Conservation (phyloP, 2,797 vertebrate genomes). For the Spheniscus humboldti region DNA sequence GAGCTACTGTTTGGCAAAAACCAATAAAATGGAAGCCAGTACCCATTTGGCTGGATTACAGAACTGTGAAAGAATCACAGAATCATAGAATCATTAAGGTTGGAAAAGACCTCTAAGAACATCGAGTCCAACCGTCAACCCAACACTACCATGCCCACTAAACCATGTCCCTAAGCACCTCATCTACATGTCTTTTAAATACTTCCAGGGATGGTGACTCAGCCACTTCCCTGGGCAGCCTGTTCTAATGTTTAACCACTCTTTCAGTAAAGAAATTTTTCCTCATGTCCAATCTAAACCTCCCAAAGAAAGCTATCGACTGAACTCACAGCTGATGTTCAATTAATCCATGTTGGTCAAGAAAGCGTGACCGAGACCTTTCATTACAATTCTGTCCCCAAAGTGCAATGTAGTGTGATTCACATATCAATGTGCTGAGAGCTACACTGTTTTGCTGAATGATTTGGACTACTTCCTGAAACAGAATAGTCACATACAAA, state of each 20-base stretch:
- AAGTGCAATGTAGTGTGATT: not conserved
- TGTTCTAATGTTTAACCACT: too few species aligned
- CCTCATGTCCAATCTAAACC: too few species aligned
- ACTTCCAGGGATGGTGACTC: too few species aligned
- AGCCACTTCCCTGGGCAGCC: too few species aligned
- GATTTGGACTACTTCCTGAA: not conserved
- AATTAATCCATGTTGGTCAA: not conserved
- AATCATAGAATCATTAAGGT: too few species aligned
- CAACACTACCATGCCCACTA: too few species aligned
- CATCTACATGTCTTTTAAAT: too few species aligned
- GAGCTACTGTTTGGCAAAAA: not conserved
- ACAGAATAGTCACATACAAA: not conserved
- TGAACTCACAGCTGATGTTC: not conserved
- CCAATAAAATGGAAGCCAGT: not conserved
- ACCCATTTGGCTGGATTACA: not conserved
- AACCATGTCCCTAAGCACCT: too few species aligned
- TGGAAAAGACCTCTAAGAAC: too few species aligned
- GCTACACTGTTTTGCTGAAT: not conserved
- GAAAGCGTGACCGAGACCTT: not conserved
- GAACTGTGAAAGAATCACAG: not conserved
- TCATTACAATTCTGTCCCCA: not conserved
- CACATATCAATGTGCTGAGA: not conserved
- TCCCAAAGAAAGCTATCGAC: not conserved
- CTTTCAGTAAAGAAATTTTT: too few species aligned
- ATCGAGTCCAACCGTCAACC: too few species aligned